A percentile compares a stretch with the other conserved stretches of the same genome.
phyloP scores from a whole-genome alignment of 2,888 invertebrate genomes.

The Eulithis prunata region DNA sequence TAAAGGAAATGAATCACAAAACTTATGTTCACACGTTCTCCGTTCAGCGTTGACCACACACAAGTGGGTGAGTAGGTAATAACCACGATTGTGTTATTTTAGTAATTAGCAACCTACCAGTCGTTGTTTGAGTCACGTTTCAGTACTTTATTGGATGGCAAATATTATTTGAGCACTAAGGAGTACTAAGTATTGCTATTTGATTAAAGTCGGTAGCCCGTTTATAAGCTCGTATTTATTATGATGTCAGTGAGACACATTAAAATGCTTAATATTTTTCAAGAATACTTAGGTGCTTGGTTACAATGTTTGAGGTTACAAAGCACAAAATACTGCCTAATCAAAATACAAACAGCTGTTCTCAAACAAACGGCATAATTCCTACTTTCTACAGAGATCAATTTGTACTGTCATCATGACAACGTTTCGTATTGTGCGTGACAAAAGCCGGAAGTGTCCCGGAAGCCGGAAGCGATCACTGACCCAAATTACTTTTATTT shows the following conservation, averaged over 20 bases:
- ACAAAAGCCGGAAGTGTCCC: constrained; percentile 39
- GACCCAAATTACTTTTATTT: constrained; percentile 38
- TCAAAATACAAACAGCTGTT: neutral
- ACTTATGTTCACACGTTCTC: neutral
- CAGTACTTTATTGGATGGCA: constrained; percentile 6
- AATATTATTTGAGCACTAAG: constrained; percentile 13
- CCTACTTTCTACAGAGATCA: constrained; percentile 28
- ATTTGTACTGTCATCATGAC: constrained; percentile 22
- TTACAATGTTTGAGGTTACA: neutral
- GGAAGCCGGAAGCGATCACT: constrained; percentile 47
- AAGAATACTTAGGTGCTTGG: too few species aligned
- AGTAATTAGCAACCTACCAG: constrained; percentile 1
- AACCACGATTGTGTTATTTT: constrained; percentile 12
- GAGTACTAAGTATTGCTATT: constrained; percentile 9
- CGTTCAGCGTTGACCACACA: neutral
- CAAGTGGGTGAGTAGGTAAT: constrained; percentile 13
- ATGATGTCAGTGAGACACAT: too few species aligned
- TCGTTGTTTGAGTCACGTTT: constrained; percentile 24
- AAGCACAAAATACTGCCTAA: neutral
- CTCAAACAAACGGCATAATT: constrained; percentile 5
- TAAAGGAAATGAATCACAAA: constrained; percentile 3
- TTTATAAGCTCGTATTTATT: neutral
- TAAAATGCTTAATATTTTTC: too few species aligned
- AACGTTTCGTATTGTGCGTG: constrained; percentile 23
- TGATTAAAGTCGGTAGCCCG: constrained; percentile 3